phyloP scores from a whole-genome alignment of 2,113 vertebrate species.

The Psittacara wagleri region DNA sequence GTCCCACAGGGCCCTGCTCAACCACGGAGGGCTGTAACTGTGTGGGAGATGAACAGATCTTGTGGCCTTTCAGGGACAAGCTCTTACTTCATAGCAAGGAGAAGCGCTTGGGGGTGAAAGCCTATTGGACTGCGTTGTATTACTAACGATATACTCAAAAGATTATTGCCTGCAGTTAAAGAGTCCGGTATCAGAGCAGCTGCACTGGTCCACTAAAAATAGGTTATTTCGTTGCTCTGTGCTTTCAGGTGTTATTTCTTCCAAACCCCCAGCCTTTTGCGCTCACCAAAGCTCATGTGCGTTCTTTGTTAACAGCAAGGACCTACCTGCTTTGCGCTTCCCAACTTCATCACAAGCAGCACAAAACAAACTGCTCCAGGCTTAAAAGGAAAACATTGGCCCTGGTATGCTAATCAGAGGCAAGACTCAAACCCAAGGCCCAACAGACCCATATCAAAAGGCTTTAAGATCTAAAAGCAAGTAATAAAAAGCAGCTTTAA shows the following conservation, averaged over 20 bases:
- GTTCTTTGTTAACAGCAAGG: background rate
- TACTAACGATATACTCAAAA: slow-evolving; percentile 10
- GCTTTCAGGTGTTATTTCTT: background rate
- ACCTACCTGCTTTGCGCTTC: background rate
- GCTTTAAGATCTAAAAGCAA: slow-evolving; percentile 30
- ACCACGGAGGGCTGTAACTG: background rate
- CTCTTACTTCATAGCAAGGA: background rate
- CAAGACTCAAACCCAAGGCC: background rate
- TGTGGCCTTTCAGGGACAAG: background rate
- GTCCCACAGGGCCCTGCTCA: background rate
- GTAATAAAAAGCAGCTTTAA: slow-evolving; percentile 60
- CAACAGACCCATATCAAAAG: background rate
- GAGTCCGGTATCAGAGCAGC: background rate
- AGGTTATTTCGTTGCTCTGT: background rate
- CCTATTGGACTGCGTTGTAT: background rate
- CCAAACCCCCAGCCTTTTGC: background rate
- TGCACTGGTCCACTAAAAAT: background rate
- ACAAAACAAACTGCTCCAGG: background rate
- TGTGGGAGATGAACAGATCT: background rate
- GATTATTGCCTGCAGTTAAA: background rate
- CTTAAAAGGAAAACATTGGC: background rate
- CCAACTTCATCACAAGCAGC: background rate
- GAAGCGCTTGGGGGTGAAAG: background rate
- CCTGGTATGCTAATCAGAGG: background rate
- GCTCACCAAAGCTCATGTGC: background rate